Conservation (phyloP, 2,888 invertebrate genomes). For the Phytoseiulus persimilis region DNA sequence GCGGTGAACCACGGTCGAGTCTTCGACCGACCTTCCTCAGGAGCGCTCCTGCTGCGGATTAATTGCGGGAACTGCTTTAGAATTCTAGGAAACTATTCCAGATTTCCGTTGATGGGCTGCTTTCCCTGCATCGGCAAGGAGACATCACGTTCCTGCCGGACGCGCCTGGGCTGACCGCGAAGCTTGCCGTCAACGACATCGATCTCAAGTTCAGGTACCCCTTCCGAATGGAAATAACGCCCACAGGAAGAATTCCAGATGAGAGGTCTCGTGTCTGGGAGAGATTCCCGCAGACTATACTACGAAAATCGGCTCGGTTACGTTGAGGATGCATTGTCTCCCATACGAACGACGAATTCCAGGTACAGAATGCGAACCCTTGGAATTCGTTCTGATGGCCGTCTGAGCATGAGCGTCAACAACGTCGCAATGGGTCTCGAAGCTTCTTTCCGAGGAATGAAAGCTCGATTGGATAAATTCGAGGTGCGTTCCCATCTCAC, state of each 20-base stretch:
- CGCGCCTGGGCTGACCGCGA: neutral
- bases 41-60: no score
- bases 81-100: neutral
- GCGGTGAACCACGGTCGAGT: no score
- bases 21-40: no score
- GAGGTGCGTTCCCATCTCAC: neutral
- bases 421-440: neutral
- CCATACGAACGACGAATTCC: no score
- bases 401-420: neutral
- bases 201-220: neutral
- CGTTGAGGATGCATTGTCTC: no score
- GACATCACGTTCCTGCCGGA: neutral
- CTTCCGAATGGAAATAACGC: neutral
- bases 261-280: no score
- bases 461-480: neutral
- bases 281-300: no score
- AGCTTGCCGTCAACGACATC: neutral
- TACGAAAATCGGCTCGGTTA: no score
- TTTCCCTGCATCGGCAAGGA: neutral
- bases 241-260: no score
- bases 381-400: neutral
- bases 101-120: neutral
- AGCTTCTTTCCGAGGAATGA: neutral
- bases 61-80: no score
- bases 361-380: neutral